A percentile compares a stretch with the other conserved stretches of the same genome.
phyloP scores from a whole-genome alignment of 2,888 invertebrate genomes.

The Lasioglossum lativentre region DNA sequence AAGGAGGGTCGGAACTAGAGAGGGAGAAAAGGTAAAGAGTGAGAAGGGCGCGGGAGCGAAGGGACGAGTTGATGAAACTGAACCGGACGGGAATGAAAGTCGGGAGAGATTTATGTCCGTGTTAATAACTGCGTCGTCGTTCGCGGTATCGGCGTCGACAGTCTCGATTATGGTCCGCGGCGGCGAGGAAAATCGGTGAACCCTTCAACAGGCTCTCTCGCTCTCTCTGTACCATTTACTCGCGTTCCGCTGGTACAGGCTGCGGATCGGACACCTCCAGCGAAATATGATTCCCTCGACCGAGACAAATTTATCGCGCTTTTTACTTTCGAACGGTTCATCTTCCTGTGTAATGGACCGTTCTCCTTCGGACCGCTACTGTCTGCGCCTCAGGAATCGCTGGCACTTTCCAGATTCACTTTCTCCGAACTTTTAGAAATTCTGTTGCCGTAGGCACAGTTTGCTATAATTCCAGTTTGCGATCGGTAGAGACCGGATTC shows the following conservation, averaged over 20 bases:
- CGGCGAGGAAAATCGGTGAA: constrained; percentile 41
- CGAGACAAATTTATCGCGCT: constrained; percentile 4
- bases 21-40: not conserved
- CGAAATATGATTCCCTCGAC: constrained; percentile 4
- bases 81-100: constrained; percentile 49
- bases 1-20: not conserved
- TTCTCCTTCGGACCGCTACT: not conserved
- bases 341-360: not conserved
- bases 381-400: not conserved
- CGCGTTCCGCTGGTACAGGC: not conserved
- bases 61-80: constrained; percentile 40
- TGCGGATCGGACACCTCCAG: not conserved
- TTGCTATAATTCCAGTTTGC: not conserved
- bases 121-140: constrained; percentile 50
- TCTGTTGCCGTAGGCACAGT: not conserved
- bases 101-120: constrained; percentile 46
- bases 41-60: not conserved
- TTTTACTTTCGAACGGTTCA: constrained; percentile 5
- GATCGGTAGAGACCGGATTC: too few relatives aligned
- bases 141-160: constrained; percentile 33
- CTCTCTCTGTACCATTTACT: not conserved
- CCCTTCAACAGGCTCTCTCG: constrained; percentile 20
- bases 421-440: not conserved
- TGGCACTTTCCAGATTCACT: not conserved
- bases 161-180: constrained; percentile 39